These are phyloP conservation scores for Leptopilina clavipes DNA, from an alignment of 1,140 invertebrate species.

Conservation along the genomic window DNA sequence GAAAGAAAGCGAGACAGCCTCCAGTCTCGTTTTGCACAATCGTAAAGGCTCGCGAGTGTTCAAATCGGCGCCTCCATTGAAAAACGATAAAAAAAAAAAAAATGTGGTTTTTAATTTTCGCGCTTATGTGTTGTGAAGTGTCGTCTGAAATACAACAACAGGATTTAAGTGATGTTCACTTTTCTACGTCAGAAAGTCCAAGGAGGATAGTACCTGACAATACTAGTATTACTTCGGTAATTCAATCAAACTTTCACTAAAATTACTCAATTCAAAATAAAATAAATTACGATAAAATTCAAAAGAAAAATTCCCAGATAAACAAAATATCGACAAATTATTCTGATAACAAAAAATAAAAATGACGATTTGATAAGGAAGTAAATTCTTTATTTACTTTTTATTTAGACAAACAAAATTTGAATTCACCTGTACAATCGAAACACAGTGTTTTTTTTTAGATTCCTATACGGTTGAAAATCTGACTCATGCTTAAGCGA, in stretches of 20 bases:
- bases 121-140: slow-evolving; percentile 12
- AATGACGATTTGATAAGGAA: no score
- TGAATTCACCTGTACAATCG: slow-evolving; percentile 6
- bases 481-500: slow-evolving; percentile 25
- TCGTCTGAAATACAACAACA: neutral
- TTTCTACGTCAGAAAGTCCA: neutral
- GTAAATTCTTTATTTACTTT: neutral
- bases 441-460: neutral
- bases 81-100: slow-evolving; percentile 7
- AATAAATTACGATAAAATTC: neutral
- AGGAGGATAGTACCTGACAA: neutral
- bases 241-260: neutral
- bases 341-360: neutral
- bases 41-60: slow-evolving; percentile 20
- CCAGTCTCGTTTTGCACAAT: slow-evolving; percentile 27
- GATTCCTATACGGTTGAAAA: neutral
- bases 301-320: neutral
- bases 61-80: neutral
- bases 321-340: neutral
- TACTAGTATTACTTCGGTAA: slow-evolving; percentile 10
- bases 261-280: neutral
- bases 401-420: neutral
- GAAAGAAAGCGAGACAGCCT: neutral
- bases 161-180: neutral
- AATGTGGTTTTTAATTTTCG: slow-evolving; percentile 24